These are phyloP conservation scores for Balearica regulorum DNA, from an alignment of 2,797 vertebrate genomes.

Conservation along the genomic window DNA sequence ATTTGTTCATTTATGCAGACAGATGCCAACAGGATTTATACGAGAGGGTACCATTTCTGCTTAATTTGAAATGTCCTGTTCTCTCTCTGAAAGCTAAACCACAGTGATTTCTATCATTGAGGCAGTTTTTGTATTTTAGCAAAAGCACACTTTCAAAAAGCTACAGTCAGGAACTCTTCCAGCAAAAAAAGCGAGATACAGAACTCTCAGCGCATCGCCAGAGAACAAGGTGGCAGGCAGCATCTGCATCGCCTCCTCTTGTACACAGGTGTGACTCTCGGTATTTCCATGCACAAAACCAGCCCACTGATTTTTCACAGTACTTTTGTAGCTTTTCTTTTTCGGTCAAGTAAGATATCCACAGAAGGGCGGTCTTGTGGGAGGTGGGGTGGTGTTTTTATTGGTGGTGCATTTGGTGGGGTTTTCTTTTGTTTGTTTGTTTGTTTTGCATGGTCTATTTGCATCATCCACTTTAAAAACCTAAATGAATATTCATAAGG, in stretches of 20 bases:
- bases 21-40: slow-evolving; percentile 39
- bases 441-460: background rate
- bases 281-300: background rate
- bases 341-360: background rate
- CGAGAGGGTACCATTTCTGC: background rate
- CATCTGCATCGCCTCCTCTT: background rate
- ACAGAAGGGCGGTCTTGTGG: fast-evolving
- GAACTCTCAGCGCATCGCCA: background rate
- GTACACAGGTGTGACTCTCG: fast-evolving
- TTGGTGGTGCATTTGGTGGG: fast-evolving
- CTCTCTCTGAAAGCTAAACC: background rate
- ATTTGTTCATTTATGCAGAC: slow-evolving; percentile 33
- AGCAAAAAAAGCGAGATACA: background rate
- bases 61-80: slow-evolving; percentile 18
- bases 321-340: background rate
- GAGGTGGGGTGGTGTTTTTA: too few species aligned
- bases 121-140: background rate
- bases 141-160: background rate
- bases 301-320: background rate
- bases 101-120: background rate
- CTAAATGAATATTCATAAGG: background rate
- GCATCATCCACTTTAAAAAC: background rate
- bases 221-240: background rate
- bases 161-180: background rate
- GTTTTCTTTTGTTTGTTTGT: background rate